phyloP scores from a whole-genome alignment of 2,797 vertebrate species.

The Sebastes steindachneri region DNA sequence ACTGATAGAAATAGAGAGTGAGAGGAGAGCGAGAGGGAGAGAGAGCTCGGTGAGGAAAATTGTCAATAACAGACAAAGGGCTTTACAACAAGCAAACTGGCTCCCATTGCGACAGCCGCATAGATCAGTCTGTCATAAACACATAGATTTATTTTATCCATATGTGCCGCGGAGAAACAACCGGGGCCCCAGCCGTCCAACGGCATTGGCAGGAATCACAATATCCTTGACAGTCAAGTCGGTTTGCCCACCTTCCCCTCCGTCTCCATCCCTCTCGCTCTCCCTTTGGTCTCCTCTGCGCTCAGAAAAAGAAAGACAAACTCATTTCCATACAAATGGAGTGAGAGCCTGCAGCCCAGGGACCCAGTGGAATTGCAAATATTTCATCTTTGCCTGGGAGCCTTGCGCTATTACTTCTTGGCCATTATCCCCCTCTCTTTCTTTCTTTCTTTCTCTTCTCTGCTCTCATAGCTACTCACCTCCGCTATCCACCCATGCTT shows the following conservation, averaged over 20 bases:
- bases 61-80: constrained; percentile 76
- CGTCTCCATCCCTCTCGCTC: constrained; percentile 49
- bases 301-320: constrained; percentile 82
- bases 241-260: constrained; percentile 63
- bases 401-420: constrained; percentile 72
- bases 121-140: constrained; percentile 77
- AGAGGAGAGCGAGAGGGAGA: constrained; percentile 17
- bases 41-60: constrained; percentile 45
- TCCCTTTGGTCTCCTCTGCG: constrained; percentile 65
- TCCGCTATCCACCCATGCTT: constrained; percentile 15
- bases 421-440: constrained; percentile 66
- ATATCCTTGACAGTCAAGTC: constrained; percentile 74
- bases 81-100: constrained; percentile 60
- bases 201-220: constrained; percentile 75
- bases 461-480: constrained; percentile 33
- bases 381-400: constrained; percentile 86
- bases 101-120: constrained; percentile 56
- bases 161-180: constrained; percentile 69
- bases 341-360: constrained; percentile 81
- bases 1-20: constrained; percentile 56
- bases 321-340: constrained; percentile 90
- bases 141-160: constrained; percentile 80
- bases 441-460: constrained; percentile 37
- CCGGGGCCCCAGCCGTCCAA: constrained; percentile 61
- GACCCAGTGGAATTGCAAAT: constrained; percentile 86